A percentile compares a stretch with the other conserved stretches of the same genome.
These are phyloP conservation scores for Eumeta japonica DNA, from an alignment of 1,140 invertebrate species.

Conservation along the genomic window DNA sequence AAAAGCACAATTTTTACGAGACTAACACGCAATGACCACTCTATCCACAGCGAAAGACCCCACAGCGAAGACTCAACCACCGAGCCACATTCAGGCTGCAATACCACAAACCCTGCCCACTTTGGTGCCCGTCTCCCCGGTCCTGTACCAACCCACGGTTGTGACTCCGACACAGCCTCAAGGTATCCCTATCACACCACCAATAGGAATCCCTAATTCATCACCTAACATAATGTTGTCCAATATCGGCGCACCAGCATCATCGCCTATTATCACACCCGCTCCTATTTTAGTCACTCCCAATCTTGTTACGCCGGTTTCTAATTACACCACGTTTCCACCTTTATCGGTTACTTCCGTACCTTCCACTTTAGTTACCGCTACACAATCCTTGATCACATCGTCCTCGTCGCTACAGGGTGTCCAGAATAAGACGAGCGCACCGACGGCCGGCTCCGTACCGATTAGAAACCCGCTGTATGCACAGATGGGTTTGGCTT, in stretches of 20 bases:
- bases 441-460: slow-evolving; percentile 32
- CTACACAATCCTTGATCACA: background rate
- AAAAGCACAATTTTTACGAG: too few relatives aligned
- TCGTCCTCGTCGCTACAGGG: too few relatives aligned
- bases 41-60: slow-evolving; percentile 38
- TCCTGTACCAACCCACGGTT: background rate
- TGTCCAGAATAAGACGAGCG: too few relatives aligned
- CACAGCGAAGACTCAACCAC: slow-evolving; percentile 16
- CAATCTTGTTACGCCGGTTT: slow-evolving; percentile 7
- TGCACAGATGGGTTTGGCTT: slow-evolving; percentile 33
- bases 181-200: slow-evolving; percentile 5
- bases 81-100: slow-evolving; percentile 30
- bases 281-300: slow-evolving; percentile 5
- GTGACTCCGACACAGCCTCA: too few relatives aligned
- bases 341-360: too few relatives aligned
- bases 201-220: slow-evolving; percentile 2
- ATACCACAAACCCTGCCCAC: slow-evolving; percentile 26
- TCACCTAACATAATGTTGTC: too few relatives aligned
- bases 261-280: too few relatives aligned
- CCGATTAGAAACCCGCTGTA: slow-evolving; percentile 41
- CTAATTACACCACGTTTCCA: too few relatives aligned
- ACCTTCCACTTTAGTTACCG: background rate
- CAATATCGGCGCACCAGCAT: too few relatives aligned
- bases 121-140: slow-evolving; percentile 23
- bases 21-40: too few relatives aligned